phyloP scores from a whole-genome alignment of 2,888 invertebrate genomes.

The Ophion ellenae region DNA sequence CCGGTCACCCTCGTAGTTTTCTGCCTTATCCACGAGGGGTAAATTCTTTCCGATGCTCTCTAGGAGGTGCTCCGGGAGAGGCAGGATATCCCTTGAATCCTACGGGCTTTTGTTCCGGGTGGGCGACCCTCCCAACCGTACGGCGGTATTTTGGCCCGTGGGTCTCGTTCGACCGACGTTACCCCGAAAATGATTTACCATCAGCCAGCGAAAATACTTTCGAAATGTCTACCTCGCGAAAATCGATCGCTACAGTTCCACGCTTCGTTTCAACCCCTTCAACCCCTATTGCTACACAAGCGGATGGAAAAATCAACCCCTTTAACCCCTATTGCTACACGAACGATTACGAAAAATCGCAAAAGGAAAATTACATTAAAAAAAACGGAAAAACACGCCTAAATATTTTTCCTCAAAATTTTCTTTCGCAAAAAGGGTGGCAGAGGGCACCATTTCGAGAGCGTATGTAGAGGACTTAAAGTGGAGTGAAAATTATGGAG shows the following conservation, averaged over 20 bases:
- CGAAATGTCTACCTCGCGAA: background rate
- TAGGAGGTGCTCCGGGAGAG: background rate
- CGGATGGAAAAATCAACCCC: background rate
- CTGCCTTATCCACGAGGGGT: slow-evolving; percentile 80
- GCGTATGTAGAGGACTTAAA: too few species aligned
- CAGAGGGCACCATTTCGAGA: too few species aligned
- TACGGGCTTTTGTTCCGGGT: slow-evolving; percentile 45
- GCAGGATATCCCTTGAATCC: slow-evolving; percentile 44
- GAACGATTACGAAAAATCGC: background rate
- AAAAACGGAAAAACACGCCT: background rate
- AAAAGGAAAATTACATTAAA: background rate
- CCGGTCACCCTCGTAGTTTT: slow-evolving; percentile 63
- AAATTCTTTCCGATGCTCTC: slow-evolving; percentile 37
- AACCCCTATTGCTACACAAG: background rate
- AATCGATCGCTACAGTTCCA: slow-evolving; percentile 30
- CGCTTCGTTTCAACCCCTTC: background rate
- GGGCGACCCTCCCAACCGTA: slow-evolving; percentile 75
- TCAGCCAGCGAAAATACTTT: slow-evolving; percentile 38
- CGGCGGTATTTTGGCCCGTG: slow-evolving; percentile 73
- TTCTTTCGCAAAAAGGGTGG: too few species aligned
- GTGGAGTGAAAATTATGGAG: too few species aligned
- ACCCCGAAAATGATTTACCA: slow-evolving; percentile 28
- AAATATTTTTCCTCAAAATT: too few species aligned
- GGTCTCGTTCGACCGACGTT: slow-evolving; percentile 54
- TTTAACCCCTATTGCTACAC: too few species aligned